Conservation (phyloP, 2,888 invertebrate genomes). For the Lasioglossum oenotherae region DNA sequence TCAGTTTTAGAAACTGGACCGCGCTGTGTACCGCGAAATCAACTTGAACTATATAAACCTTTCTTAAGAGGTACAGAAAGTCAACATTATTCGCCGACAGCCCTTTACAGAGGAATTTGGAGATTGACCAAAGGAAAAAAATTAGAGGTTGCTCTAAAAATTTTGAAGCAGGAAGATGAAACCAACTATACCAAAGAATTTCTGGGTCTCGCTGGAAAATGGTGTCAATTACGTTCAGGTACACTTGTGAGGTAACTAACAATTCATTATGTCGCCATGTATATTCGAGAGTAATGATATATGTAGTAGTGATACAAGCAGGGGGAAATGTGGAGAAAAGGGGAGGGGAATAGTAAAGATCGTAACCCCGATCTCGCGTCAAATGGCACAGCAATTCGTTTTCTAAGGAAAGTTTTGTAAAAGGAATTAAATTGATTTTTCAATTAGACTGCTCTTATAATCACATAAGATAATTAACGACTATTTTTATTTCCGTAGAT, state of each 20-base stretch:
- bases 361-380: no score
- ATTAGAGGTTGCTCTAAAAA: constrained; percentile 92
- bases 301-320: not conserved
- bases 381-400: not conserved
- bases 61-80: constrained; percentile 75
- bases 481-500: constrained; percentile 76
- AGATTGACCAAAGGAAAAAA: constrained; percentile 90
- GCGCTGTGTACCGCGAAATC: constrained; percentile 89
- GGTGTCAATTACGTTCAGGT: constrained; percentile 91
- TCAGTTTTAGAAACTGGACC: constrained; percentile 85
- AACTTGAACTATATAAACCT: constrained; percentile 90
- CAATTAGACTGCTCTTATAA: not conserved
- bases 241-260: constrained; percentile 87
- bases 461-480: not conserved
- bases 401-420: not conserved
- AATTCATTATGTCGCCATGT: not conserved
- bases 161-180: constrained; percentile 88
- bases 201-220: constrained; percentile 90
- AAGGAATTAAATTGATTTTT: not conserved
- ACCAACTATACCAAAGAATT: constrained; percentile 87
- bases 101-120: constrained; percentile 90
- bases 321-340: no score
- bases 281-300: not conserved
- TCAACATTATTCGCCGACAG: constrained; percentile 71
- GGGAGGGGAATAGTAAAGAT: no score